Evolutionary conservation across 2,113 vertebrate species (phyloP), one percentile per base, ranked within the genome.

Genomic region (Cryptomyrus ogoouensis): DNA sequence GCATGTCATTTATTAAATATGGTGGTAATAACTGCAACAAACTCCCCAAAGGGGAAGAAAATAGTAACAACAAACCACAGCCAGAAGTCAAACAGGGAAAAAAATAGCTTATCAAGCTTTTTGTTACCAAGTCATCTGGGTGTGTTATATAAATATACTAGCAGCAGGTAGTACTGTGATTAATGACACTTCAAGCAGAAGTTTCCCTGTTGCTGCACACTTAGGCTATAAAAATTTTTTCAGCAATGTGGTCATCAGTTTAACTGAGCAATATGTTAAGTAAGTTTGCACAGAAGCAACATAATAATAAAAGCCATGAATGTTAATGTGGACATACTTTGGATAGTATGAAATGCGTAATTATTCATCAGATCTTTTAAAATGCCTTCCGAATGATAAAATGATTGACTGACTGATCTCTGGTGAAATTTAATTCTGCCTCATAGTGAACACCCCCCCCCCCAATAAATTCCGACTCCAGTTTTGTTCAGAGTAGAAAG

Each of bases 1-100:
- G 74, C 74, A 80, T 80, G 74, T 19, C 74, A 80, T 80, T 80
- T 80, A 80, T 80, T 80, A 80, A 80, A 80, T 80, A 80, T 42
- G 74, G 74, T 42, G 15, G 35, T 42, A 42, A 80, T 80, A 80
- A 39, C 31, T 19, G 17, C 17, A 42, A 80, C 39, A 42, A 42
- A 80, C 74, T 42, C 74, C 74, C 74, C 35, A 80, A 80, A 80
- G 74, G 74, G 70, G 1, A 3, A 39, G 31, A 42, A 80, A 80
- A 80, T 19, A 47, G 39, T n/a, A 49, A 24, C 19, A 85, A 85
- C 83, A 85, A 85, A 47, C 83, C 80, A n/a, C 9, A 85, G 46
- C 42, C 83, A 47, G 46, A 84, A 44, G 35, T 21, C 21, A 85
- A 47, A 44, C 46, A 27, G 19, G 24, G 9, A 35, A 80, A 35